Percentiles rank a stretch among this genome's conserved stretches.
Evolutionary conservation across 2,113 vertebrate genomes (phyloP).

Genomic region (Chaenogobius annularis): DNA sequence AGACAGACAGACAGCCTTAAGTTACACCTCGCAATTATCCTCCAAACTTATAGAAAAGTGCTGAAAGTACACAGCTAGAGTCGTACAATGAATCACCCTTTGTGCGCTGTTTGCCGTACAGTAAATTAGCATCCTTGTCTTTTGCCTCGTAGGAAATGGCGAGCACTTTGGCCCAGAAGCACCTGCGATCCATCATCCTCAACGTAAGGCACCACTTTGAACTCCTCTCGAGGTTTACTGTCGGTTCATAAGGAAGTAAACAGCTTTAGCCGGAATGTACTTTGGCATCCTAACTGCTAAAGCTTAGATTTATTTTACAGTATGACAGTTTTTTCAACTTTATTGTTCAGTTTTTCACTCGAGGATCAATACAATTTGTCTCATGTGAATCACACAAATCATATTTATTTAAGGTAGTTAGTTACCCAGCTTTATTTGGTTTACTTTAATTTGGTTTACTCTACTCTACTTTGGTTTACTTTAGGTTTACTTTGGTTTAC

Average conservation of each 20-base stretch:
- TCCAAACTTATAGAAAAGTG: neutral
- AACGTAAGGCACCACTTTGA: slow-evolving; percentile 78
- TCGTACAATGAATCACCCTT: slow-evolving; percentile 16
- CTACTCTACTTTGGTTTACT: no score
- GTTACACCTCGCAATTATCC: neutral
- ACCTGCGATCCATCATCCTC: slow-evolving; percentile 94
- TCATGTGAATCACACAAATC: no score
- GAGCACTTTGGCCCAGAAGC: slow-evolving; percentile 94
- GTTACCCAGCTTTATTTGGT: no score
- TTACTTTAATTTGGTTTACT: no score
- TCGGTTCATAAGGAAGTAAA: neutral
- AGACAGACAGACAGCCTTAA: slow-evolving; percentile 37
- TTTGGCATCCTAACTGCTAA: neutral
- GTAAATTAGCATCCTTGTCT: slow-evolving; percentile 28
- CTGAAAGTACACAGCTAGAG: neutral
- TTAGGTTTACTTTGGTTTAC: no score
- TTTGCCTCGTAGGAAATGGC: slow-evolving; percentile 88
- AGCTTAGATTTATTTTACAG: no score
- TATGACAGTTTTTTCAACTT: no score
- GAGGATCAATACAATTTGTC: no score
- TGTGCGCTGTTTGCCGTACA: neutral
- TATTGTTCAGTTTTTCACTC: no score
- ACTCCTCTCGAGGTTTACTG: neutral
- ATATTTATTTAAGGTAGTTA: no score
- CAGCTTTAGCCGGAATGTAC: neutral